A percentile compares a stretch with the other conserved stretches of the same genome.
These are phyloP conservation scores for Pristionchus arcanus DNA, from an alignment of 2,888 invertebrate species.

Conservation along the genomic window DNA sequence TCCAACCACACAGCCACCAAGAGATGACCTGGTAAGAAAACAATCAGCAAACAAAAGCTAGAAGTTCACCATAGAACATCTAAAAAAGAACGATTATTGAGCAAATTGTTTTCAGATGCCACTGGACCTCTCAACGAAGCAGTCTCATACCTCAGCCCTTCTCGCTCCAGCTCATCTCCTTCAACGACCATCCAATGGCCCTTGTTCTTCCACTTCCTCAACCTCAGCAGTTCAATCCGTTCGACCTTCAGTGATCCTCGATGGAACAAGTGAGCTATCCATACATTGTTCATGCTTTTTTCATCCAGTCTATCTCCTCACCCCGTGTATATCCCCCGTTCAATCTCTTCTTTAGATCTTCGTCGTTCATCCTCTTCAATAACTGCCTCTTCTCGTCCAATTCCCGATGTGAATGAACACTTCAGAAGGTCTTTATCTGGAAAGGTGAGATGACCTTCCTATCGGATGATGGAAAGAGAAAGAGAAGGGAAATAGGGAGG, in stretches of 20 bases:
- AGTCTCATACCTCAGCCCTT: background rate
- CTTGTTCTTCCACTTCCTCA: background rate
- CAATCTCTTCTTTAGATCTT: conserved; percentile 6
- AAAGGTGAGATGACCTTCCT: conserved; percentile 20
- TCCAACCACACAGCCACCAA: background rate
- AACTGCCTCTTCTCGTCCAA: background rate
- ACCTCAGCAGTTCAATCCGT: background rate
- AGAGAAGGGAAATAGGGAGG: background rate
- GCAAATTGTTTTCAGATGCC: background rate
- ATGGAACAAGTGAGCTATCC: conserved; percentile 20
- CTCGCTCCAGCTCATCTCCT: conserved; percentile 17
- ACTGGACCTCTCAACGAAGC: conserved; percentile 4
- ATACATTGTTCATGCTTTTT: background rate
- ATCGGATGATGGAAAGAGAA: background rate
- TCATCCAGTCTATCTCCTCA: background rate
- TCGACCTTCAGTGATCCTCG: conserved; percentile 45
- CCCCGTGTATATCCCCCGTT: background rate
- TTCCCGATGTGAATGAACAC: conserved; percentile 43
- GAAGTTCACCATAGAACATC: background rate
- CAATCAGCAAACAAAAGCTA: background rate
- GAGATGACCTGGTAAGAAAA: conserved; percentile 2
- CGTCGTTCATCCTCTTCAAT: conserved; percentile 44
- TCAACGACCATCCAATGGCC: background rate
- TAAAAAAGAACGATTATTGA: background rate
- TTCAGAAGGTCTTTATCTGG: conserved; percentile 42